Base-by-base conservation (phyloP, 2,888 invertebrate genomes). In the Oscheius sp. region DNA sequence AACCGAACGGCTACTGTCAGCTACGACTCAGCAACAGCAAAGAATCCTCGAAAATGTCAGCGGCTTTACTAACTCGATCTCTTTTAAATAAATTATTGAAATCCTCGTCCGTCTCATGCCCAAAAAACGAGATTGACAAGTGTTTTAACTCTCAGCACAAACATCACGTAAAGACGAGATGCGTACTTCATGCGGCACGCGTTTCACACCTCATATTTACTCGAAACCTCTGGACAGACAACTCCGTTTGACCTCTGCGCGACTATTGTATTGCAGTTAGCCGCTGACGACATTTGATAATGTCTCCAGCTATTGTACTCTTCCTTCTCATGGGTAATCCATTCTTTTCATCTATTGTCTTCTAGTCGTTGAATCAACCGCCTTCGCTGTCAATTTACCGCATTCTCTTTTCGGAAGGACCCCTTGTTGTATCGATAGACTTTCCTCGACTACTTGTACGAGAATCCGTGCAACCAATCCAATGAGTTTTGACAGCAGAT, bases 381-480 rank as follows among this genome's bases (percentile, higher is more conserved):
- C 22, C 5, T 33, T 54, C 20, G 44, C 44, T n/a, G 17, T 44
- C 24, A 44, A 24, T 41, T 24, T 59, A 20, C 62, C 62, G 17
- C 32, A 22, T 9, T 45, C 57, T 22, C 67, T 80, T 6, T 64
- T 54, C 24, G 82, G 80, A n/a, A 72, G 77, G 51, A 84, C 84
- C 24, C 84, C 83, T 5, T 84, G 84, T 63, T 84, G 84, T 67
- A 61, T 80, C 14, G 84, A 84, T 67, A 50, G 83, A 26, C 51
- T 84, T 26, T 79, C 81, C 26, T 74, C 80, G 1, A 54, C 80
- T 2, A 75, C 82, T n/a, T 84, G 84, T 68, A 50, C 68, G 1
- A 56, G 82, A 36, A 75, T 81, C 61, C 67, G 73, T 62, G 24
- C 59, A 32, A 67, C 74, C 17, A 80, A 76, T 47, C 61, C 67